Conservation (phyloP, 35 echinoderm and acorn worm genomes). For the Heliocidaris erythrogramma region DNA sequence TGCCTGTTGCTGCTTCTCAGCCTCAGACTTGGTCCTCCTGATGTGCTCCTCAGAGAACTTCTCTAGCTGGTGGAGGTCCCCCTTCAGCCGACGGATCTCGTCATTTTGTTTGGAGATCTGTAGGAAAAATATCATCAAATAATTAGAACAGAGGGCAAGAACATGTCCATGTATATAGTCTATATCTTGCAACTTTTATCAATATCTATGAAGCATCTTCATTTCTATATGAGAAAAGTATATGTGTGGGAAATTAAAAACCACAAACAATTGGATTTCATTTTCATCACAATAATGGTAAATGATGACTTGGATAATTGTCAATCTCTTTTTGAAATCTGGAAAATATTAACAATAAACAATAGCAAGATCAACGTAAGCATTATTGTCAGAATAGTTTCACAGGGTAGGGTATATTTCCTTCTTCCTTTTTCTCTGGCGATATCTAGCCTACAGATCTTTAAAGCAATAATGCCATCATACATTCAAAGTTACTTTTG, state of each 20-base stretch:
- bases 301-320: too few species aligned
- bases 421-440: too few species aligned
- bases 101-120: slow-evolving; percentile 98
- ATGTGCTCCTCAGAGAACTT: slow-evolving; percentile 99
- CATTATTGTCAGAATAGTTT: too few species aligned
- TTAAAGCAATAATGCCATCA: too few species aligned
- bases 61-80: slow-evolving; percentile 93
- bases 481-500: too few species aligned
- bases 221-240: background rate
- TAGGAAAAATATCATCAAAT: background rate
- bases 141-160: background rate
- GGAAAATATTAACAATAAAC: too few species aligned
- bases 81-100: slow-evolving; percentile 88
- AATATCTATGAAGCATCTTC: background rate
- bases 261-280: too few species aligned
- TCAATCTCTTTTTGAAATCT: too few species aligned
- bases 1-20: slow-evolving; percentile 97
- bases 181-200: background rate
- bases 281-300: too few species aligned
- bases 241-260: background rate
- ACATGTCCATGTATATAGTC: background rate
- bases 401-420: too few species aligned
- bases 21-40: slow-evolving; percentile 80
- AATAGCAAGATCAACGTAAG: too few species aligned
- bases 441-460: too few species aligned